phyloP scores from a whole-genome alignment of 2,888 invertebrate genomes.

The Dynastes tityus region DNA sequence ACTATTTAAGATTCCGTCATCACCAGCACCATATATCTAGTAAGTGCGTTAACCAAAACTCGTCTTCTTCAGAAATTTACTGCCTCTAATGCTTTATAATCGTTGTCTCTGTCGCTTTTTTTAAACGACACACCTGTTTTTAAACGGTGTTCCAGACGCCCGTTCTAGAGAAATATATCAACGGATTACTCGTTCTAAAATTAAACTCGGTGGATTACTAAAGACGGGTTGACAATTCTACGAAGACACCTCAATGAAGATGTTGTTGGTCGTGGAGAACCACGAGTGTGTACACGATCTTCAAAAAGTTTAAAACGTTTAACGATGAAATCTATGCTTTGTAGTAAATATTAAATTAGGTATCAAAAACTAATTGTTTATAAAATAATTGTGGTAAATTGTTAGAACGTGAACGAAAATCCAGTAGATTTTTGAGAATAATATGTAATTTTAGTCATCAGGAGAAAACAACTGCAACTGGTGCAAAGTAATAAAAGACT shows the following conservation, averaged over 20 bases:
- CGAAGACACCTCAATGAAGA: slow-evolving; percentile 32
- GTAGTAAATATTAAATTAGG: no score
- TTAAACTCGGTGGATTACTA: slow-evolving; percentile 28
- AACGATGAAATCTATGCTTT: no score
- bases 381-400: no score
- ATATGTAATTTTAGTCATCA: no score
- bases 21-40: slow-evolving; percentile 25
- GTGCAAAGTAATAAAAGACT: no score
- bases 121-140: slow-evolving; percentile 43
- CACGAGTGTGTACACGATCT: neutral
- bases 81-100: neutral
- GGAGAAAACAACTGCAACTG: no score
- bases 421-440: no score
- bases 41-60: slow-evolving; percentile 9
- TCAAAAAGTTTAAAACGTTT: neutral
- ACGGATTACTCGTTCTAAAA: slow-evolving; percentile 41
- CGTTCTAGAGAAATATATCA: slow-evolving; percentile 35
- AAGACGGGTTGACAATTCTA: slow-evolving; percentile 31
- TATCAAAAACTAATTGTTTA: no score
- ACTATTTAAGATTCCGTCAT: slow-evolving; percentile 21
- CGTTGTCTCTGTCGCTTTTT: slow-evolving; percentile 13
- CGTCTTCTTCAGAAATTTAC: slow-evolving; percentile 28
- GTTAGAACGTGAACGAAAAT: no score
- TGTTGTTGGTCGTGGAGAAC: neutral
- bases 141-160: slow-evolving; percentile 12